A percentile compares a stretch with the other conserved stretches of the same genome.
Evolutionary conservation across 2,797 vertebrate genomes (phyloP).

Genomic region (Taeniopygia guttata): DNA sequence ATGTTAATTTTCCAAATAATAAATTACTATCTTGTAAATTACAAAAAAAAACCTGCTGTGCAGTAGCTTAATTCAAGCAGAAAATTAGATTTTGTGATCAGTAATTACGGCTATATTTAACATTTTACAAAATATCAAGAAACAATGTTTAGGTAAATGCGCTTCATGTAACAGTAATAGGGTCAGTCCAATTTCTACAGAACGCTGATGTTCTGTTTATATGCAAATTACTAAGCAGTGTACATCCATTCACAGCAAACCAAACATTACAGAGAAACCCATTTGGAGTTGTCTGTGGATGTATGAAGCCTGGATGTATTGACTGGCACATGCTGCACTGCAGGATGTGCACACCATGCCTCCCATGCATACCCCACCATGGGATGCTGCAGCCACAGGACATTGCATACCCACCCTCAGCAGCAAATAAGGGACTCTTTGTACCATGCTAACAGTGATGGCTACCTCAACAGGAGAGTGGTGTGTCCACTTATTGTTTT

Average conservation of each 20-base stretch:
- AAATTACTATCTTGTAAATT: not conserved
- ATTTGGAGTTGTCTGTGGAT: not conserved
- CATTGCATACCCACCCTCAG: rapidly evolving
- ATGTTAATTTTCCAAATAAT: not conserved
- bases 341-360: rapidly evolving
- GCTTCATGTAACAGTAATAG: not conserved
- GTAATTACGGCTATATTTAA: constrained; percentile 10
- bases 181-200: not conserved
- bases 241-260: not conserved
- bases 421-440: not conserved
- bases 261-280: not conserved
- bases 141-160: not conserved
- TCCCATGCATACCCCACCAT: rapidly evolving
- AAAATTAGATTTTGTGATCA: constrained; percentile 46
- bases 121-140: not conserved
- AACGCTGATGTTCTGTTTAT: not conserved
- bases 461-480: rapidly evolving
- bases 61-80: constrained; percentile 18
- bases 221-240: not conserved
- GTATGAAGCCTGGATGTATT: not conserved
- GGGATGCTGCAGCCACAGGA: not conserved
- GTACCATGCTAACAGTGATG: rapidly evolving
- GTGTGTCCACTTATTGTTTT: not conserved
- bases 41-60: not conserved
- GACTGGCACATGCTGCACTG: rapidly evolving